A percentile compares a stretch with the other conserved stretches of the same genome.
Conservation (phyloP, 2,113 vertebrate species). For the Malurus cyaneus region DNA sequence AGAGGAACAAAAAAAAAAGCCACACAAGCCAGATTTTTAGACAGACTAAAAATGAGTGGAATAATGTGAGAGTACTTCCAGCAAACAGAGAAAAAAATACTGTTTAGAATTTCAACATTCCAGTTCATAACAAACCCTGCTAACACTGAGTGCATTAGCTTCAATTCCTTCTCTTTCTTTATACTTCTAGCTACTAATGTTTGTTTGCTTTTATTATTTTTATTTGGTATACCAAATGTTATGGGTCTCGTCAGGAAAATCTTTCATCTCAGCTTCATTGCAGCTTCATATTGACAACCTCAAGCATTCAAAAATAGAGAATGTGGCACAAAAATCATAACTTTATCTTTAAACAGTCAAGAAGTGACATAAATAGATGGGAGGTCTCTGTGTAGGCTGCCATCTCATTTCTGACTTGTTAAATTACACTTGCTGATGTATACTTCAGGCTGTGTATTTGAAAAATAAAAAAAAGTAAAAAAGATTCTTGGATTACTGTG, state of each 20-base stretch:
- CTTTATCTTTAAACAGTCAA: background rate
- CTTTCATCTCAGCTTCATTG: background rate
- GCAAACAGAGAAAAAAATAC: background rate
- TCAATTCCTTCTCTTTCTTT: background rate
- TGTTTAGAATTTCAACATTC: background rate
- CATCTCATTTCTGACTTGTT: background rate
- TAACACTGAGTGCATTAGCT: background rate
- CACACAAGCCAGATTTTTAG: background rate
- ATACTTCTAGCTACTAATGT: background rate
- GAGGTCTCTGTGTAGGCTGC: background rate
- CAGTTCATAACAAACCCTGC: background rate
- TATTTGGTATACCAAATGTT: background rate
- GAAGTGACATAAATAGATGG: background rate
- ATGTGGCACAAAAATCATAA: background rate
- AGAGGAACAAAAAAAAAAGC: background rate
- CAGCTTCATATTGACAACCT: background rate
- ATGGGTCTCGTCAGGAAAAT: background rate
- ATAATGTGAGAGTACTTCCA: background rate
- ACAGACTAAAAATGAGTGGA: background rate
- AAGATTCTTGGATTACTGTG: background rate
- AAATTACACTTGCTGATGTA: background rate
- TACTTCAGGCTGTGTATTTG: background rate
- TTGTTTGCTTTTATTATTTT: background rate
- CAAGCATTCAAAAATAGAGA: background rate
- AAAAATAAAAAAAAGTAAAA: background rate